Conservation (phyloP, 2,888 invertebrate genomes). For the Trimorus sp. region DNA sequence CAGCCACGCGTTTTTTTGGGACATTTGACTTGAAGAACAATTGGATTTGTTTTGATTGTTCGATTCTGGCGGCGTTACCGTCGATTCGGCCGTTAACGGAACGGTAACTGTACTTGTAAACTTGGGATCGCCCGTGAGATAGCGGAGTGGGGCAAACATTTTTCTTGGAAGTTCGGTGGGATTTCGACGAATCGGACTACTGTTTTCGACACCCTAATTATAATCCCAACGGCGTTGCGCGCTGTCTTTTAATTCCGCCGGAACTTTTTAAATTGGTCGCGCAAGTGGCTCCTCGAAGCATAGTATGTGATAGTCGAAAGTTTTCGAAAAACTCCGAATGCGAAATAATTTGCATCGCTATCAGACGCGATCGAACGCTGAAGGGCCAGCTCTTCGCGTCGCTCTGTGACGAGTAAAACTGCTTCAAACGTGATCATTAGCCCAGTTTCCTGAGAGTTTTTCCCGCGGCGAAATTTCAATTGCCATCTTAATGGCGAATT, state of each 20-base stretch:
- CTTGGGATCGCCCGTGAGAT: background rate
- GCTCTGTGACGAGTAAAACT: too few species aligned
- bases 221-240: slow-evolving; percentile 5
- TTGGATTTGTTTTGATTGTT: slow-evolving; percentile 44
- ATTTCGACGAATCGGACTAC: background rate
- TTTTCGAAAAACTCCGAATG: slow-evolving; percentile 43
- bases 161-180: background rate
- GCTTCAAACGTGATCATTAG: slow-evolving; percentile 38
- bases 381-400: slow-evolving; percentile 7
- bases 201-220: slow-evolving; percentile 22
- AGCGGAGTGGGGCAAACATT: too few species aligned
- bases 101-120: slow-evolving; percentile 40
- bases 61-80: slow-evolving; percentile 16
- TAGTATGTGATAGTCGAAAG: slow-evolving; percentile 49
- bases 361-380: slow-evolving; percentile 42
- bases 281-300: slow-evolving; percentile 21
- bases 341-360: slow-evolving; percentile 61
- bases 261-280: slow-evolving; percentile 26
- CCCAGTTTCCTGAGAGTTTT: slow-evolving; percentile 56
- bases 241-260: slow-evolving; percentile 11
- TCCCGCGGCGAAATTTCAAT: slow-evolving; percentile 55
- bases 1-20: slow-evolving; percentile 6
- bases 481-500: slow-evolving; percentile 58
- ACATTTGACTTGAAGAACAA: slow-evolving; percentile 29
- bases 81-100: slow-evolving; percentile 22